A percentile compares a stretch with the other conserved stretches of the same genome.
These are phyloP conservation scores for Drosophila yakuba DNA, from an alignment of 1,140 invertebrate species.

Conservation along the genomic window DNA sequence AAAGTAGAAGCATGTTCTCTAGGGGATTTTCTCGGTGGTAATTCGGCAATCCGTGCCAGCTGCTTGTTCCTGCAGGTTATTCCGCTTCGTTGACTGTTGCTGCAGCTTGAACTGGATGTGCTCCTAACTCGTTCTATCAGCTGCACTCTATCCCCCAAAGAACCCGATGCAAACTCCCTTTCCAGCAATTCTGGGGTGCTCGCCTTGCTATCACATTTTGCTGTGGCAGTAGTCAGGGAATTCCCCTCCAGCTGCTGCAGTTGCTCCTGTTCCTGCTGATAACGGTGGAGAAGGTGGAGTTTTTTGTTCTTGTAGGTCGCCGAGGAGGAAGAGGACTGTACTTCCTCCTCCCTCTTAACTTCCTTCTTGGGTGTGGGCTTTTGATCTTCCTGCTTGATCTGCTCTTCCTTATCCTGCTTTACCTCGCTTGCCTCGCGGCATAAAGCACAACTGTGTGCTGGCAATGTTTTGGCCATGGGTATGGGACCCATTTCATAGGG, in stretches of 20 bases:
- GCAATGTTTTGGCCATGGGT: conserved; percentile 84
- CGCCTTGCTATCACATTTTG: conserved; percentile 80
- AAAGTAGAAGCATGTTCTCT: conserved; percentile 93
- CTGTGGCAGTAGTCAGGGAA: conserved; percentile 39
- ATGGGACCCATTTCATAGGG: conserved; percentile 91
- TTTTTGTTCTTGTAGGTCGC: conserved; percentile 76
- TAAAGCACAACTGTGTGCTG: conserved; percentile 74
- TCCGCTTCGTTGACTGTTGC: conserved; percentile 66
- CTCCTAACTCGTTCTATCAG: conserved; percentile 61
- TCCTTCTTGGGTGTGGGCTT: conserved; percentile 35
- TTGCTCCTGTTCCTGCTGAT: conserved; percentile 73
- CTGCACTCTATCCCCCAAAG: conserved; percentile 49
- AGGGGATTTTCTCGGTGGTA: conserved; percentile 92
- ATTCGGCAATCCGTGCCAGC: conserved; percentile 84
- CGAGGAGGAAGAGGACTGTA: conserved; percentile 36
- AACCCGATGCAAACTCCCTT: conserved; percentile 59
- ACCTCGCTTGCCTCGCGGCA: conserved; percentile 30
- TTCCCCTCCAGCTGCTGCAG: conserved; percentile 40
- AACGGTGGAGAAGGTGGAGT: conserved; percentile 71
- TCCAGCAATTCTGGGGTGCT: conserved; percentile 74
- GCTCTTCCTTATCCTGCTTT: conserved; percentile 4
- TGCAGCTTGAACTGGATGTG: conserved; percentile 65
- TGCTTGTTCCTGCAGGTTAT: conserved; percentile 70
- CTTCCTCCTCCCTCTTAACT: conserved; percentile 30
- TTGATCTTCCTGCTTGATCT: conserved; percentile 20